Conservation (phyloP, 2,113 vertebrate species). For the Tympanuchus pallidicinctus region DNA sequence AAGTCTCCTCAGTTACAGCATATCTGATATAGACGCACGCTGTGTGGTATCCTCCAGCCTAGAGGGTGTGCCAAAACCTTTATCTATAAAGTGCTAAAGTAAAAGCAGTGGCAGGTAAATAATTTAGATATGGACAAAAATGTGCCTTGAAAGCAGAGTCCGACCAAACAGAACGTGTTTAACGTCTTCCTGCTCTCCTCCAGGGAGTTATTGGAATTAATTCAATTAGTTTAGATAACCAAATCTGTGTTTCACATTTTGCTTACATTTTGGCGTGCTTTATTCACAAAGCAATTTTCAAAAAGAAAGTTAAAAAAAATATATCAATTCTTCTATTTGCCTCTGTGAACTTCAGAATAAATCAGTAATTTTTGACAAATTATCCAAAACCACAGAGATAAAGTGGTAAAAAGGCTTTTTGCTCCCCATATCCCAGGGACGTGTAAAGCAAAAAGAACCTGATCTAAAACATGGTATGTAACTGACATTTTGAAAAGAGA, state of each 20-base stretch:
- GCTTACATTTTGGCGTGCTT: background rate
- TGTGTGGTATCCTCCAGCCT: slow-evolving; percentile 27
- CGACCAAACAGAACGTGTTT: slow-evolving; percentile 44
- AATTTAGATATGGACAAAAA: slow-evolving; percentile 61
- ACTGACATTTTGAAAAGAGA: slow-evolving; percentile 82
- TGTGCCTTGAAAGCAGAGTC: slow-evolving; percentile 32
- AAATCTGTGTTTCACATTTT: slow-evolving; percentile 38
- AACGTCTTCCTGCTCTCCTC: slow-evolving; percentile 65
- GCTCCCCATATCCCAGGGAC: background rate
- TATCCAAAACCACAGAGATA: background rate
- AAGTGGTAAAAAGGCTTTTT: background rate
- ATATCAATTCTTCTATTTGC: background rate
- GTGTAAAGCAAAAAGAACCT: slow-evolving; percentile 67
- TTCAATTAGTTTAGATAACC: slow-evolving; percentile 42
- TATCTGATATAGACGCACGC: background rate
- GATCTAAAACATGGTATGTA: slow-evolving; percentile 81
- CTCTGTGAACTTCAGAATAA: slow-evolving; percentile 47
- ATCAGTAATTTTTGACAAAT: slow-evolving; percentile 39
- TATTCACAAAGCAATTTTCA: background rate
- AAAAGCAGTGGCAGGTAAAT: slow-evolving; percentile 74
- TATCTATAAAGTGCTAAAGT: slow-evolving; percentile 63
- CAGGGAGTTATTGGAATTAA: slow-evolving; percentile 41
- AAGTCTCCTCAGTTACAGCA: slow-evolving; percentile 6
- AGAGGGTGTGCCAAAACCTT: slow-evolving; percentile 55
- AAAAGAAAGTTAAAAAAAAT: background rate